Conservation (phyloP, 2,797 vertebrate species). For the Sardinella longiceps region DNA sequence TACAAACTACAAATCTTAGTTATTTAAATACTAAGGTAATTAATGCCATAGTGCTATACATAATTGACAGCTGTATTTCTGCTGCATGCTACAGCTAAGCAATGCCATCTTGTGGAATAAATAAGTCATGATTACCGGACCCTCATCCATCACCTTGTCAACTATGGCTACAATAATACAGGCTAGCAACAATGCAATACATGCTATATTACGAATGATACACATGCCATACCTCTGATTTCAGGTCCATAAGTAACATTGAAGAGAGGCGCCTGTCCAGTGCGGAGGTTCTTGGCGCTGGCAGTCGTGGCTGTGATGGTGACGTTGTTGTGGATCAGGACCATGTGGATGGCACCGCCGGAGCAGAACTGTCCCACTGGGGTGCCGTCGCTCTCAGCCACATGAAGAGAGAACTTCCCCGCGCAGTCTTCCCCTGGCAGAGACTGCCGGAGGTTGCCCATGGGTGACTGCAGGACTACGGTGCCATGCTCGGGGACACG, state of each 20-base stretch:
- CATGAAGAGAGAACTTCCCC: constrained; percentile 60
- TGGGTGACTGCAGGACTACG: constrained; percentile 70
- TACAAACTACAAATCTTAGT: no score
- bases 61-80: background rate
- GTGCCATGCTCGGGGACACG: constrained; percentile 67
- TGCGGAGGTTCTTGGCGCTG: constrained; percentile 59
- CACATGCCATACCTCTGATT: constrained; percentile 78
- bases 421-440: constrained; percentile 77
- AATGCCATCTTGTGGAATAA: background rate
- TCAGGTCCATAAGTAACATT: constrained; percentile 75
- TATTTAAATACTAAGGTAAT: no score
- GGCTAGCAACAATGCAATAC: background rate
- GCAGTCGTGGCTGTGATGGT: constrained; percentile 72
- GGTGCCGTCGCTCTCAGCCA: constrained; percentile 57
- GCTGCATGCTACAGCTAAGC: background rate
- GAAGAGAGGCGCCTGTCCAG: constrained; percentile 66
- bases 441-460: constrained; percentile 77
- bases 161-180: background rate
- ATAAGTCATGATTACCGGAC: background rate
- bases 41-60: background rate
- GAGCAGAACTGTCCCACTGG: constrained; percentile 84
- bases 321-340: constrained; percentile 83
- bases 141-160: background rate
- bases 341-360: constrained; percentile 77
- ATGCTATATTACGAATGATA: background rate